Evolutionary conservation across 2,888 invertebrate genomes (phyloP).

Genomic region (Adelphocoris suturalis): DNA sequence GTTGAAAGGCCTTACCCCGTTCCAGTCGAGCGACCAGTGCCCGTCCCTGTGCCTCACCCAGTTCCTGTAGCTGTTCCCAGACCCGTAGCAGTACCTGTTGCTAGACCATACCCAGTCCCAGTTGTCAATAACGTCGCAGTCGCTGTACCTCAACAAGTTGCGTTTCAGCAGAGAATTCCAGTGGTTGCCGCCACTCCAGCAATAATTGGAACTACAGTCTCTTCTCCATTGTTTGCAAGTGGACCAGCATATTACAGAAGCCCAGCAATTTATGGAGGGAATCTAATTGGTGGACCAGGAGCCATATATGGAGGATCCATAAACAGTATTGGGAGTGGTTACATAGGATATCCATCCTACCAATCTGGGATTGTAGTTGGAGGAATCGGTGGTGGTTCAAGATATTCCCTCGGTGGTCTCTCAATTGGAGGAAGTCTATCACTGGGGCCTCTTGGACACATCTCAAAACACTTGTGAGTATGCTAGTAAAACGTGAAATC

Average conservation of each 20-base stretch:
- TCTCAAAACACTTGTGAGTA: constrained; percentile 55
- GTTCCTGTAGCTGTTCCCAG: constrained; percentile 77
- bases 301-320: not conserved
- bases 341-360: constrained; percentile 4
- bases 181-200: constrained; percentile 64
- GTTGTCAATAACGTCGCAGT: constrained; percentile 74
- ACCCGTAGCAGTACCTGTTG: constrained; percentile 76
- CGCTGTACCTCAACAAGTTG: constrained; percentile 75
- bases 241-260: not conserved
- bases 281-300: not conserved
- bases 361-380: not conserved
- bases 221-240: not conserved
- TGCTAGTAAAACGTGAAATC: not conserved
- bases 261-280: constrained; percentile 17
- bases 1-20: constrained; percentile 57
- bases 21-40: constrained; percentile 74
- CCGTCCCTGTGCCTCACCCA: constrained; percentile 78
- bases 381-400: constrained; percentile 20
- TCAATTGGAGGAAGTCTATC: constrained; percentile 46
- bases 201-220: not conserved
- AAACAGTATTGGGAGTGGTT: constrained; percentile 5
- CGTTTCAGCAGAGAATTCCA: constrained; percentile 74
- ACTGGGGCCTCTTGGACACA: constrained; percentile 31
- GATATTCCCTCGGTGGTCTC: constrained; percentile 1
- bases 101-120: constrained; percentile 75